Percentiles rank a stretch among this genome's conserved stretches.
phyloP scores from a whole-genome alignment of 2,113 vertebrate genomes.

The Pedionomus torquatus region DNA sequence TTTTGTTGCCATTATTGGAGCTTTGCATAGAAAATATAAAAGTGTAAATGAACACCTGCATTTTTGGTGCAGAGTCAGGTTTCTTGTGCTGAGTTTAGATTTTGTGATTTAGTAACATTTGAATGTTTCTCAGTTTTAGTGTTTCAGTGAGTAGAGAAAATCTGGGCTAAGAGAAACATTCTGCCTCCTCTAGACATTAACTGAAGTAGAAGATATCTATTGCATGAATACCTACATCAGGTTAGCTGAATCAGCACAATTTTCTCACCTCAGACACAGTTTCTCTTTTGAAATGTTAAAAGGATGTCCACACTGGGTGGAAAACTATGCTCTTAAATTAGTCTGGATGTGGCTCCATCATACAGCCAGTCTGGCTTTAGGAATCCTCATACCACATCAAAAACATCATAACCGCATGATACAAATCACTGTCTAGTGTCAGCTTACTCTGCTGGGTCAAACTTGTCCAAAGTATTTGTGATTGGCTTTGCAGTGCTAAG shows the following conservation, averaged over 20 bases:
- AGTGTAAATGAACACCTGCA: background rate
- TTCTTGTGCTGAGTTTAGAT: background rate
- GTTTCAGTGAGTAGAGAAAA: background rate
- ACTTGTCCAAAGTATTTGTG: background rate
- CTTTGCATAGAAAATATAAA: background rate
- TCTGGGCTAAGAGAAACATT: background rate
- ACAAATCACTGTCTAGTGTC: background rate
- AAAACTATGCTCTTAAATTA: background rate
- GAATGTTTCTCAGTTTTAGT: background rate
- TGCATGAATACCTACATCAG: background rate
- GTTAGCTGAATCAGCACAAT: background rate
- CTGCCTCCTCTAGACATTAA: background rate
- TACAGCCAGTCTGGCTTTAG: background rate
- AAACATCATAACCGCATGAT: background rate
- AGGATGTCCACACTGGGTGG: background rate
- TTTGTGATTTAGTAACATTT: background rate
- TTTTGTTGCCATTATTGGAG: background rate
- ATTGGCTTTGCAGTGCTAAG: background rate
- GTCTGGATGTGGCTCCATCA: background rate
- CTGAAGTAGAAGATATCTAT: background rate
- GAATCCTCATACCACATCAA: background rate
- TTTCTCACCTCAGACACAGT: background rate
- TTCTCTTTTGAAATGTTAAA: background rate
- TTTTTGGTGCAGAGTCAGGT: background rate
- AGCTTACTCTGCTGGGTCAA: background rate